Evolutionary conservation across 2,113 vertebrate species (phyloP).

Genomic region (Eira barbara): DNA sequence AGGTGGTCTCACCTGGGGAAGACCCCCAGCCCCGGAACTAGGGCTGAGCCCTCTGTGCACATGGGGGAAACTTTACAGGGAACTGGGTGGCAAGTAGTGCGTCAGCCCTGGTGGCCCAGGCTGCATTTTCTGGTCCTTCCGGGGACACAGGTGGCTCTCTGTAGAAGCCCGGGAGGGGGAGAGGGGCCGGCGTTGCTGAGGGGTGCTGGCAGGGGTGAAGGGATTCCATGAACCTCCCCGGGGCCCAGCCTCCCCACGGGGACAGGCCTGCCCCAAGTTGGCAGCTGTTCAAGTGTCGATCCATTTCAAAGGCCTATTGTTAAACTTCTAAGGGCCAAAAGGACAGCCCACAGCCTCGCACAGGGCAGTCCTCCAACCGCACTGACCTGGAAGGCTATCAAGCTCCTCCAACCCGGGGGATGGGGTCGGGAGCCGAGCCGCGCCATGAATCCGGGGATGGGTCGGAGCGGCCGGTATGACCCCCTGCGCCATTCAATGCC

Average conservation of each 20-base stretch:
- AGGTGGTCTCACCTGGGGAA: background rate
- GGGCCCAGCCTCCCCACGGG: background rate
- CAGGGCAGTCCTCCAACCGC: background rate
- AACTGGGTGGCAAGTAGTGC: background rate
- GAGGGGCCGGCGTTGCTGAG: background rate
- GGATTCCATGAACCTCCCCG: background rate
- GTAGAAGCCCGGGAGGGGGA: background rate
- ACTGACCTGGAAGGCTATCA: slow-evolving; percentile 13
- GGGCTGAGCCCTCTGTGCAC: background rate
- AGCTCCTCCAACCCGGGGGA: background rate
- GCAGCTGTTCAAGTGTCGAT: slow-evolving; percentile 51
- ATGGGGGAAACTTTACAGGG: background rate
- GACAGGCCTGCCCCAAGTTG: background rate
- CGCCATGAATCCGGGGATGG: background rate
- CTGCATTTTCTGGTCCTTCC: background rate
- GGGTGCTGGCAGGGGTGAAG: background rate
- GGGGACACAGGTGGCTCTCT: background rate
- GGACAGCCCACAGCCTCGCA: slow-evolving; percentile 21
- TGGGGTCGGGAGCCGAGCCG: background rate
- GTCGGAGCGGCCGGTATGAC: fast-evolving
- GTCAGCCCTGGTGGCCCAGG: background rate
- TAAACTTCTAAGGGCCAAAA: slow-evolving; percentile 51
- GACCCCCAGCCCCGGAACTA: background rate
- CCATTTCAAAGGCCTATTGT: slow-evolving; percentile 74
- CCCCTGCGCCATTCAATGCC: background rate